Evolutionary conservation across 2,113 vertebrate species (phyloP).

Genomic region (Cyanoderma ruficeps): DNA sequence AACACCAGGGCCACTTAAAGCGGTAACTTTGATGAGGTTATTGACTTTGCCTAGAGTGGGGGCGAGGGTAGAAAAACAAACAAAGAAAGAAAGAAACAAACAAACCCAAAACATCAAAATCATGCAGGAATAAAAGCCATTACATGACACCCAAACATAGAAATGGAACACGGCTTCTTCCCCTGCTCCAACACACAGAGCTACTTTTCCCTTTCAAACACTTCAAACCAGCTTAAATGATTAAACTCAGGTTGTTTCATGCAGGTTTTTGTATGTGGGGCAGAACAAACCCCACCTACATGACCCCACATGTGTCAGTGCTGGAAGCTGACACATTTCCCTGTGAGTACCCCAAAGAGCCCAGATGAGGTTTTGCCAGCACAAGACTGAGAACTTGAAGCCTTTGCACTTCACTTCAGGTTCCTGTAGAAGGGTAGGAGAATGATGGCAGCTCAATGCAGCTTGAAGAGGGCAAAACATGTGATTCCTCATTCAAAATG

Average conservation of each 20-base stretch:
- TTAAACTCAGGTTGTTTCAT: background rate
- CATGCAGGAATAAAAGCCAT: background rate
- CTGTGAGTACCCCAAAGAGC: background rate
- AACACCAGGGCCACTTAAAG: background rate
- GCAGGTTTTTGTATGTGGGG: background rate
- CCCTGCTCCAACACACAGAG: background rate
- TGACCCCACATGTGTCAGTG: fast-evolving
- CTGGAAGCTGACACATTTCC: background rate
- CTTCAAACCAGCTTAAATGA: background rate
- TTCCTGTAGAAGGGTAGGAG: background rate
- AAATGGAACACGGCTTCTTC: background rate
- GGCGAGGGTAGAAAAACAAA: background rate
- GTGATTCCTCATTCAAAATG: background rate
- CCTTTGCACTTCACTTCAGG: background rate
- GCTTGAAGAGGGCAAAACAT: background rate
- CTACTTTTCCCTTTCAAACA: background rate
- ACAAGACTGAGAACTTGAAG: background rate
- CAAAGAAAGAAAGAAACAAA: background rate
- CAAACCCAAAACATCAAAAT: background rate
- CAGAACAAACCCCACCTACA: background rate
- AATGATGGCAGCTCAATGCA: fast-evolving
- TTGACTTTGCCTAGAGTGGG: background rate
- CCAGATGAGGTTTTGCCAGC: background rate
- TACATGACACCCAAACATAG: background rate
- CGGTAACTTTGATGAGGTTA: background rate